Evolutionary conservation across 2,113 vertebrate species (phyloP), one percentile per base, ranked within the genome.

Genomic region (Prochilodus magdalenae): DNA sequence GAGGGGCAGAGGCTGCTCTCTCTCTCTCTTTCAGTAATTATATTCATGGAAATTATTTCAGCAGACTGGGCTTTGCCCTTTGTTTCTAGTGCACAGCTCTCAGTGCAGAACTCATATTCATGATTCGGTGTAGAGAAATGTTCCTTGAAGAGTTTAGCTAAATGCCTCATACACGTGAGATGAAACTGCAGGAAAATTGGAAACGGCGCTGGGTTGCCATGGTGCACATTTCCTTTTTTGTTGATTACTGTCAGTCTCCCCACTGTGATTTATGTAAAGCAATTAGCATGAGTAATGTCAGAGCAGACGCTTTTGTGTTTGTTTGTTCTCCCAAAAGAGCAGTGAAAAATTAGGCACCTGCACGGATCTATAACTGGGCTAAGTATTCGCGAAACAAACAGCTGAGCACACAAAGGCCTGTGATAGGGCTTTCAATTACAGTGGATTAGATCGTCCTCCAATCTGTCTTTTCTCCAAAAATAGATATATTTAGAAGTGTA

Each of bases 231-330:
- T 89, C 84, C 81, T 88, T 87, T 89, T 84, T 82, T 86, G 86
- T 90, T 90, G 90, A 89, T 93, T 91, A 91, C 85, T 88, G 92
- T 90, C 90, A 84, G 73, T 81, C 87, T 81, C 7, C 24, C 87
- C 72, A 81, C 86, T 79, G 88, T 89, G 91, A 91, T 92, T 93
- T 88, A 92, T 91, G 90, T 83, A 75, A 84, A 86, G 80, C 86
- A 81, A 86, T 93, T 89, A 91, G 84, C 84, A 89, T 83, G 83
- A 88, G 86, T 89, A 90, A 90, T 88, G 44, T 80, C 20, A 84
- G 82, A 40, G 86, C 84, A 90, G 16, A 24, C 84, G 80, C 86
- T 88, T 89, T 86, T 86, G 85, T 80, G 81, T 86, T 85, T 87
- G 86, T 86, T 86, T 86, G 85, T 70, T 86, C 63, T 91, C 86